Evolutionary conservation across 2,113 vertebrate genomes (phyloP), one percentile per base, ranked within the genome.

Genomic region (Prietella phreatophila): DNA sequence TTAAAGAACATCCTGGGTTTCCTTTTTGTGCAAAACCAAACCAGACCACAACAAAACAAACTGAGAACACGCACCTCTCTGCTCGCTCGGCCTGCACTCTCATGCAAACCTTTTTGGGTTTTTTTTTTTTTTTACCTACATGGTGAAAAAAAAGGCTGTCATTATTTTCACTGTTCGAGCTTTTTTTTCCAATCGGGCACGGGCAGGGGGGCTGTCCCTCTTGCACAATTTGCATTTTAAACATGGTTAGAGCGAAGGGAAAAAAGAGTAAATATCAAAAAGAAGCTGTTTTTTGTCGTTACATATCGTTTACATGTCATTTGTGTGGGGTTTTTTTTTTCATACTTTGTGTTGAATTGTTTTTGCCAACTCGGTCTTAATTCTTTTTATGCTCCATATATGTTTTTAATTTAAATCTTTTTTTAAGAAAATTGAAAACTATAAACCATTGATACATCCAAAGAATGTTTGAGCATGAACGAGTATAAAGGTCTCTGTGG

Each of bases 21-120:
- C 53, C n/a, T 81, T 56, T 81, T 56, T n/a, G 5, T 81, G 78
- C 50, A 56, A 81, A 81, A 56, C n/a, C 78, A 81, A 56, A 81
- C 78, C 50, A 56, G 53, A 81, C 78, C 78, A 81, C 78, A 81
- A 81, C n/a, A 81, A 33, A 81, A 56, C 53, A 56, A 53, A 79
- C 42, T 56, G 53, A 78, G 75, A 78, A n/a, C 42, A 78, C 13
- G 5, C 25, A 53, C 25, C 4, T 53, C 2, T 47, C 73, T 47
- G 8, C 39, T 47, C 10, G 3, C 20, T 11, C 9, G 71, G 19
- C 19, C 19, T 7, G 27, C 11, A 0, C 22, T 78, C 50, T 78
- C 75, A 56, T 8, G 6, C 25, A 30, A 53, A 53, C 11, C 5
- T n/a, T 8, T 53, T 53, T 33, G 5, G 42, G 39, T 3, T 4